phyloP scores from a whole-genome alignment of 1,140 invertebrate species.

The Schlechtendalia chinensis region DNA sequence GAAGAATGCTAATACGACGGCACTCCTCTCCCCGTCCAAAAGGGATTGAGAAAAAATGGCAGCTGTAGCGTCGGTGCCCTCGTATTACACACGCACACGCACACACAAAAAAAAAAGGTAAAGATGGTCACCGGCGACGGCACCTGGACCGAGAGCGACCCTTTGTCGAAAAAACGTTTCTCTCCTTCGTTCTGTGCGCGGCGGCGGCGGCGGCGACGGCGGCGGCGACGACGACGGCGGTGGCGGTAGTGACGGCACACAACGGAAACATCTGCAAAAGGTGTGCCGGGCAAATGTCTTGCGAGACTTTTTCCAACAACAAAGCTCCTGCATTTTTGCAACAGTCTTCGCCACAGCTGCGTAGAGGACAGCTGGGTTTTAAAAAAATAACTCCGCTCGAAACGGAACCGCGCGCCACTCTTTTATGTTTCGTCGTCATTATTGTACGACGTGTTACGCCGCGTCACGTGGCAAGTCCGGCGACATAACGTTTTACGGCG shows the following conservation, averaged over 20 bases:
- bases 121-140: conserved; percentile 48
- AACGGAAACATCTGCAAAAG: conserved; percentile 47
- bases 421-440: too few relatives aligned
- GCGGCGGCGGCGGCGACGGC: not conserved
- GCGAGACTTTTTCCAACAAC: conserved; percentile 42
- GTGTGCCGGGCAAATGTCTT: conserved; percentile 43
- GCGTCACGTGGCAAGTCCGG: too few relatives aligned
- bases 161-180: conserved; percentile 50
- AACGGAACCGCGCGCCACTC: too few relatives aligned
- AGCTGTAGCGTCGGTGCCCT: conserved; percentile 30
- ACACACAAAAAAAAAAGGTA: conserved; percentile 31
- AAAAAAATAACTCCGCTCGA: not conserved
- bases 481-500: too few relatives aligned
- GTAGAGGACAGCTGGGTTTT: conserved; percentile 15
- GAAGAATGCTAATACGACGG: conserved; percentile 43
- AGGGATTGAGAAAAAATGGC: conserved; percentile 48
- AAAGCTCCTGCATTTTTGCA: conserved; percentile 49
- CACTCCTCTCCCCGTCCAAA: too few relatives aligned
- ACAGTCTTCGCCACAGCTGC: conserved; percentile 47
- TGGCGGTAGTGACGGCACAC: not conserved
- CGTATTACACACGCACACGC: conserved; percentile 21
- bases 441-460: too few relatives aligned
- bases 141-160: conserved; percentile 46
- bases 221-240: not conserved
- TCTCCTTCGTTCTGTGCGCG: conserved; percentile 29